Percentiles rank a stretch among this genome's conserved stretches.
Evolutionary conservation across 2,113 vertebrate genomes (phyloP).

Genomic region (Dolichallabes microphthalmus): DNA sequence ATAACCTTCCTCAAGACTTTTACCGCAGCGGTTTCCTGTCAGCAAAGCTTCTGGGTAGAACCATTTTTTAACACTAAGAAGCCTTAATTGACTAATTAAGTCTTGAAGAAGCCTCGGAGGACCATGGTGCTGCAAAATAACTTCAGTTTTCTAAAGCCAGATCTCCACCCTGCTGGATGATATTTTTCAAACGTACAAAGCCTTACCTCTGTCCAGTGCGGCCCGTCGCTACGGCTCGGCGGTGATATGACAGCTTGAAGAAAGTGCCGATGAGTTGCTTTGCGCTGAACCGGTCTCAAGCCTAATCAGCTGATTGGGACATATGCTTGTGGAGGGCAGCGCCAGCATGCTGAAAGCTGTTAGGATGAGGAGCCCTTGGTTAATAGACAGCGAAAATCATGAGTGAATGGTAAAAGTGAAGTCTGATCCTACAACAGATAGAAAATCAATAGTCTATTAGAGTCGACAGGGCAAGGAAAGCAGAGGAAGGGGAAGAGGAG

Average conservation of each 20-base stretch:
- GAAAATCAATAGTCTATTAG: conserved; percentile 98
- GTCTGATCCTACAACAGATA: conserved; percentile 80
- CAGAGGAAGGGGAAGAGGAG: conserved; percentile 27
- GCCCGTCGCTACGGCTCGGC: conserved; percentile 19
- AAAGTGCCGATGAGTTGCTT: conserved; percentile 13
- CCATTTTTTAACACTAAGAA: not conserved
- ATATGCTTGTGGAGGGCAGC: conserved; percentile 29
- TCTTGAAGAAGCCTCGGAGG: not conserved
- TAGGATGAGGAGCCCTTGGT: conserved; percentile 72
- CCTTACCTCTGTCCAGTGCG: conserved; percentile 20
- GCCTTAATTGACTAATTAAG: not conserved
- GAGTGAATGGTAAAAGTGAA: conserved; percentile 85
- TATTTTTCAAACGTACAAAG: conserved; percentile 7
- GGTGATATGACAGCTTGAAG: conserved; percentile 2
- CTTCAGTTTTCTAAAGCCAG: conserved; percentile 24
- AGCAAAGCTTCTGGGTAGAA: not conserved
- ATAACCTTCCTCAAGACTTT: not conserved
- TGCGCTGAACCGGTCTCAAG: conserved; percentile 11
- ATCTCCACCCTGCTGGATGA: conserved; percentile 6
- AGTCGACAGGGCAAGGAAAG: conserved; percentile 74
- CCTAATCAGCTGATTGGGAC: conserved; percentile 52
- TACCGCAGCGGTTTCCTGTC: not conserved
- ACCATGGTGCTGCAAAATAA: not conserved
- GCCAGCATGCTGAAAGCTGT: conserved; percentile 67
- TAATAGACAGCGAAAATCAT: conserved; percentile 90